Percentiles rank a stretch among this genome's conserved stretches.
phyloP scores from a whole-genome alignment of 2,797 vertebrate species.

The Liparis tanakae region DNA sequence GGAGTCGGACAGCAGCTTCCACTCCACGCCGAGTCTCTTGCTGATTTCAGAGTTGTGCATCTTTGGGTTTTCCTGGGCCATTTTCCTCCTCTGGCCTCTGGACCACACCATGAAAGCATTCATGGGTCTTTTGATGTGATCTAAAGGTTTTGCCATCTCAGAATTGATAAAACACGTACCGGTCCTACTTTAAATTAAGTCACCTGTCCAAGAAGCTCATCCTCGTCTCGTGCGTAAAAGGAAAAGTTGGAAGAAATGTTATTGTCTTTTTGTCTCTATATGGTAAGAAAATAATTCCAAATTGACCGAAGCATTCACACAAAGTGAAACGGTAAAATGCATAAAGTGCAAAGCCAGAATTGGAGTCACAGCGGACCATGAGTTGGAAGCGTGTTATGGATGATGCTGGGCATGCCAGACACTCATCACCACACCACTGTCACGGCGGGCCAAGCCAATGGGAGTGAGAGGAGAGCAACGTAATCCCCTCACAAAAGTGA shows the following conservation, averaged over 20 bases:
- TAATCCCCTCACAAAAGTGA: slow-evolving; percentile 73
- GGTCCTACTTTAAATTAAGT: slow-evolving; percentile 28
- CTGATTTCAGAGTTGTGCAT: slow-evolving; percentile 99
- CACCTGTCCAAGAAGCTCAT: slow-evolving; percentile 47
- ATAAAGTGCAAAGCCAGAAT: slow-evolving; percentile 49
- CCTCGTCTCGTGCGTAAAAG: slow-evolving; percentile 56
- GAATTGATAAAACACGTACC: slow-evolving; percentile 34
- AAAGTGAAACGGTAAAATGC: slow-evolving; percentile 43
- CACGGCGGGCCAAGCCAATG: slow-evolving; percentile 72
- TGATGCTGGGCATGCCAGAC: slow-evolving; percentile 68
- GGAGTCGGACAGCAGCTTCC: slow-evolving; percentile 94
- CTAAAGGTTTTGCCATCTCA: slow-evolving; percentile 79
- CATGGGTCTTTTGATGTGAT: slow-evolving; percentile 94
- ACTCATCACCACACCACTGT: slow-evolving; percentile 67
- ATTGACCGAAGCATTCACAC: slow-evolving; percentile 27
- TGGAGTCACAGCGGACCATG: slow-evolving; percentile 51
- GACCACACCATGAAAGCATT: slow-evolving; percentile 99
- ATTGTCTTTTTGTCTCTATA: slow-evolving; percentile 17
- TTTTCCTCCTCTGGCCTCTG: slow-evolving; percentile 93
- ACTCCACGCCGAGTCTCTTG: slow-evolving; percentile 94
- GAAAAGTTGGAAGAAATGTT: slow-evolving; percentile 6
- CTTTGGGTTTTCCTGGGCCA: slow-evolving; percentile 97
- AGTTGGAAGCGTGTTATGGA: slow-evolving; percentile 72
- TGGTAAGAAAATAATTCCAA: slow-evolving; percentile 19
- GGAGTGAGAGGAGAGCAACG: slow-evolving; percentile 58